Evolutionary conservation across 1,140 invertebrate genomes (phyloP), one percentile per base, ranked within the genome.

Genomic region (Atta colombica): DNA sequence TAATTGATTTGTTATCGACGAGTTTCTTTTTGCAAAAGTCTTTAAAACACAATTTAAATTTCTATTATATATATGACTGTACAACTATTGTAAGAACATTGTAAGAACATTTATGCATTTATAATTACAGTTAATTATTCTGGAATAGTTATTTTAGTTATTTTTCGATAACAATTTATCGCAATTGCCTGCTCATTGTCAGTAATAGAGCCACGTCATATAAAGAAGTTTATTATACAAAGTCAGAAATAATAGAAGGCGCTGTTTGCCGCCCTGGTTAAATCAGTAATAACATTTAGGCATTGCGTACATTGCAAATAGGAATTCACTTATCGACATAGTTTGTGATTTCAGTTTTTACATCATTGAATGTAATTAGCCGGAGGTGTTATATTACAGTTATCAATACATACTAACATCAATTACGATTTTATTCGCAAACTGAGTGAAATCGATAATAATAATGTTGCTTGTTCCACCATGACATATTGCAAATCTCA

Each of bases 361-460:
- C 65, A n/a, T 80, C 28, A 66, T 68, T 7, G 61, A 55, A 12
- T 21, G 61, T 45, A 81, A 81, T 81, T 69, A 55, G 16, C 31
- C 21, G 31, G 61, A 28, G 3, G 31, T 10, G 63, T 68, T 21
- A 81, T 12, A 21, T 77, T 60, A 21, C 18, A 39, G 35, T 7
- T 39, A 35, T 74, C 53, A 75, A 60, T 25, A n/a, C n/a, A 25
- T 18, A 35, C 21, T 60, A 45, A 58, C 21, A 14, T 81, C 49
- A 71, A 45, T 25, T 71, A 58, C 21, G n/a, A 68, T 53, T 80
- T 39, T 18, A 71, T 60, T 69, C 12, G 35, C 53, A n/a, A 58
- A n/a, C 2, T 6, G 28, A 51, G 18, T 53, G 21, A 72, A 25
- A 80, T 80, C 61, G 35, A 39, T 55, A 58, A 39, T 55, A 21